Percentiles rank a stretch among this genome's conserved stretches.
Evolutionary conservation across 2,797 vertebrate genomes (phyloP).

Genomic region (Heteromormyrus szaboi): DNA sequence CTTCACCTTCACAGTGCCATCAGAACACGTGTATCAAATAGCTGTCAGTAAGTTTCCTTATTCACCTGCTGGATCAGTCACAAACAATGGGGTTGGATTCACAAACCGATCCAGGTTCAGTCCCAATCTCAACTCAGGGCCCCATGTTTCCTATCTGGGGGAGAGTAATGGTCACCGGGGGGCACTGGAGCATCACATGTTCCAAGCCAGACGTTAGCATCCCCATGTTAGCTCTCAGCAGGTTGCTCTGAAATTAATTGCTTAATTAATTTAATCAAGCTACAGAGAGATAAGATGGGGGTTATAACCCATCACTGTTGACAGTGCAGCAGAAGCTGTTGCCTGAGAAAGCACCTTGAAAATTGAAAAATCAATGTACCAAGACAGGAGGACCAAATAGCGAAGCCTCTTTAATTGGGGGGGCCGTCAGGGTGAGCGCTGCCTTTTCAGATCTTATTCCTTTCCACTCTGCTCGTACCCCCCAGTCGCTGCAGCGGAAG

Average conservation of each 20-base stretch:
- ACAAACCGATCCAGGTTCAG: background rate
- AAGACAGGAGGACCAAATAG: constrained; percentile 19
- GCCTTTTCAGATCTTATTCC: constrained; percentile 13
- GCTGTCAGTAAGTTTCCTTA: background rate
- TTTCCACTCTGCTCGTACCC: background rate
- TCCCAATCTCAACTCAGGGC: background rate
- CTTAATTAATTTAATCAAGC: constrained; percentile 20
- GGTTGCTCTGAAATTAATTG: constrained; percentile 12
- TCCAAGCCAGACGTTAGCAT: background rate
- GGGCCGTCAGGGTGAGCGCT: constrained; percentile 2
- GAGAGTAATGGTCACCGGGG: background rate
- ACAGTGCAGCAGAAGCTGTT: constrained; percentile 7
- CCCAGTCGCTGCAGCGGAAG: background rate
- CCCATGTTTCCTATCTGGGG: background rate
- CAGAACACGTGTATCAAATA: background rate
- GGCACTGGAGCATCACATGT: background rate
- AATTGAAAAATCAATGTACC: constrained; percentile 25
- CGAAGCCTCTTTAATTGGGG: constrained; percentile 15
- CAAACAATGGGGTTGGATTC: background rate
- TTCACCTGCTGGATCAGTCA: background rate
- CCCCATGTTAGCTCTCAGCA: background rate
- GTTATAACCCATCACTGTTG: constrained; percentile 15
- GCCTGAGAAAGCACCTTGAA: constrained; percentile 20
- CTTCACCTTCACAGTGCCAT: background rate
- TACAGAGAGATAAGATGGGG: constrained; percentile 20